Evolutionary conservation across 2,113 vertebrate genomes (phyloP).

Genomic region (Cyrtonyx montezumae): DNA sequence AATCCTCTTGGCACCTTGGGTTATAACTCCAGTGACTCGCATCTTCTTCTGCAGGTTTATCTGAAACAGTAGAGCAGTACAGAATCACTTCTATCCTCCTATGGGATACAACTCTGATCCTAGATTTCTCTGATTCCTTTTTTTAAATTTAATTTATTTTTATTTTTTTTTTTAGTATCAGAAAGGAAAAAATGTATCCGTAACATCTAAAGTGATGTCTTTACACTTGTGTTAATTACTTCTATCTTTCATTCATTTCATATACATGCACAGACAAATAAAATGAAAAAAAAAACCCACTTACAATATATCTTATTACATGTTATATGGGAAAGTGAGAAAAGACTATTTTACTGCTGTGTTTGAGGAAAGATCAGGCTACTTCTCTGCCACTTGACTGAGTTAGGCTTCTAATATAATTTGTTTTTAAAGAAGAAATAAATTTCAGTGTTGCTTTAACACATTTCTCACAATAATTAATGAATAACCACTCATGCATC

Average conservation of each 20-base stretch:
- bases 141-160: too few species aligned
- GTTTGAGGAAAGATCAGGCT: not conserved
- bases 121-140: not conserved
- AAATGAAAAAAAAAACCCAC: not conserved
- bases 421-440: not conserved
- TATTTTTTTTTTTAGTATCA: not conserved
- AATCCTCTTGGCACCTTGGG: constrained; percentile 97
- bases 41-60: constrained; percentile 98
- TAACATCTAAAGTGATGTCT: not conserved
- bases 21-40: constrained; percentile 97
- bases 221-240: not conserved
- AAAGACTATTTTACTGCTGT: not conserved
- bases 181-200: not conserved
- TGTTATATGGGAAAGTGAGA: not conserved
- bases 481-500: not conserved
- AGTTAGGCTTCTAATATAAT: not conserved
- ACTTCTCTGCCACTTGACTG: not conserved
- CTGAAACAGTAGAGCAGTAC: constrained; percentile 74
- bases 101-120: not conserved
- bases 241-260: not conserved
- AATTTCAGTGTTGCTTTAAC: not conserved
- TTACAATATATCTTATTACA: not conserved
- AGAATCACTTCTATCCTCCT: not conserved
- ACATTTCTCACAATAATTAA: not conserved
- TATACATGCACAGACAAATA: not conserved